These are phyloP conservation scores for Thelaira solivaga DNA, from an alignment of 2,888 invertebrate species.

Conservation along the genomic window DNA sequence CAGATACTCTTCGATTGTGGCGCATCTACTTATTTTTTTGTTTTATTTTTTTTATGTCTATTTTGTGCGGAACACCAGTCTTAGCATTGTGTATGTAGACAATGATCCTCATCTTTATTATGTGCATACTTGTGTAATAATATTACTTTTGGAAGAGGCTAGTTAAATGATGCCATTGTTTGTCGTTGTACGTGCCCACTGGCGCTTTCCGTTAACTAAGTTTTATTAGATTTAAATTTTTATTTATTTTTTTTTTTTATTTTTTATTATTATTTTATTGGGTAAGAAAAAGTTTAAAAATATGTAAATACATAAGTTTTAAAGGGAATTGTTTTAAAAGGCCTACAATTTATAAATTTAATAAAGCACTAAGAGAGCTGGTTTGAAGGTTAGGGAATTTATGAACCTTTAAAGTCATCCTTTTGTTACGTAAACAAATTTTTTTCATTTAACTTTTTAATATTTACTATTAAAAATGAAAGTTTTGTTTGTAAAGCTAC, in stretches of 20 bases:
- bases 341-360: no score
- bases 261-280: not conserved
- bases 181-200: slow-evolving; percentile 36
- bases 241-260: not conserved
- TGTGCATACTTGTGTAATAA: slow-evolving; percentile 31
- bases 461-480: no score
- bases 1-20: no score
- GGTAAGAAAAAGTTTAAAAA: no score
- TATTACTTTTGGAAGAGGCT: slow-evolving; percentile 20
- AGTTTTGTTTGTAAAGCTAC: no score
- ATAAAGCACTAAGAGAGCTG: no score
- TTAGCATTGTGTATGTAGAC: not conserved
- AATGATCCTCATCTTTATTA: slow-evolving; percentile 31
- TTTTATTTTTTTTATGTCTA: not conserved
- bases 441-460: no score
- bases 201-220: slow-evolving; percentile 38
- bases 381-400: no score
- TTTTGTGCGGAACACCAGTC: not conserved
- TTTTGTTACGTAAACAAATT: no score
- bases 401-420: no score
- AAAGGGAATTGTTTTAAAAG: no score
- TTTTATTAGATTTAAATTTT: not conserved
- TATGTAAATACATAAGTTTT: no score
- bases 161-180: slow-evolving; percentile 22
- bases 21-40: not conserved